Evolutionary conservation across 2,888 invertebrate species (phyloP).

Genomic region (Villa cingulata): DNA sequence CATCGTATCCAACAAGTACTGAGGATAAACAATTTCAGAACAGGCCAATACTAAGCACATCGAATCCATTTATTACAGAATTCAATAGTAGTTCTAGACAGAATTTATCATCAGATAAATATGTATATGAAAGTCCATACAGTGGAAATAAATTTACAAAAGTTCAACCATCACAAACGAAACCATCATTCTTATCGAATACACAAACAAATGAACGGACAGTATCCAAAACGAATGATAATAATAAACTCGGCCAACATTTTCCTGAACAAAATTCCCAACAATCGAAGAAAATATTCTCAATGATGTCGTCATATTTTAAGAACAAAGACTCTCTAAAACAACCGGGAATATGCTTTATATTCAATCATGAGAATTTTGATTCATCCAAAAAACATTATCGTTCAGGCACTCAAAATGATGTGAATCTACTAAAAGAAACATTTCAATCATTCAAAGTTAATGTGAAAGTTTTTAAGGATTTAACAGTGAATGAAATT

Average conservation of each 20-base stretch:
- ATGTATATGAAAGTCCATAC: background rate
- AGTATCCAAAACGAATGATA: too few species aligned
- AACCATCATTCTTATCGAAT: background rate
- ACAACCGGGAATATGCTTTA: conserved; percentile 24
- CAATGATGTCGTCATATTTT: background rate
- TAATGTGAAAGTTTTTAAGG: conserved; percentile 22
- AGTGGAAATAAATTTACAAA: background rate
- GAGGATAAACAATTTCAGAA: too few species aligned
- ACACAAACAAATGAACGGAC: too few species aligned
- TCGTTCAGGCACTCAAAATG: conserved; percentile 23
- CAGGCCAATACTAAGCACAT: too few species aligned
- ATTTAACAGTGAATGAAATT: conserved; percentile 25
- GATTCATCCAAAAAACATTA: conserved; percentile 20
- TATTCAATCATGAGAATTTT: conserved; percentile 30
- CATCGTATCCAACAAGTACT: too few species aligned
- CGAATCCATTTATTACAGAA: too few species aligned
- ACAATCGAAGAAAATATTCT: background rate
- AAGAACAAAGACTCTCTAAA: too few species aligned
- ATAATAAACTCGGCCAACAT: too few species aligned
- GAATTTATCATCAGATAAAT: background rate
- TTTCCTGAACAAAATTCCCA: background rate
- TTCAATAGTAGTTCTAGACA: too few species aligned
- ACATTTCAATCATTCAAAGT: conserved; percentile 25
- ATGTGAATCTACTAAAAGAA: conserved; percentile 23
- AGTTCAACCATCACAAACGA: too few species aligned